A percentile compares a stretch with the other conserved stretches of the same genome.
These are phyloP conservation scores for Tetranychus piercei DNA, from an alignment of 2,888 invertebrate genomes.

Conservation along the genomic window DNA sequence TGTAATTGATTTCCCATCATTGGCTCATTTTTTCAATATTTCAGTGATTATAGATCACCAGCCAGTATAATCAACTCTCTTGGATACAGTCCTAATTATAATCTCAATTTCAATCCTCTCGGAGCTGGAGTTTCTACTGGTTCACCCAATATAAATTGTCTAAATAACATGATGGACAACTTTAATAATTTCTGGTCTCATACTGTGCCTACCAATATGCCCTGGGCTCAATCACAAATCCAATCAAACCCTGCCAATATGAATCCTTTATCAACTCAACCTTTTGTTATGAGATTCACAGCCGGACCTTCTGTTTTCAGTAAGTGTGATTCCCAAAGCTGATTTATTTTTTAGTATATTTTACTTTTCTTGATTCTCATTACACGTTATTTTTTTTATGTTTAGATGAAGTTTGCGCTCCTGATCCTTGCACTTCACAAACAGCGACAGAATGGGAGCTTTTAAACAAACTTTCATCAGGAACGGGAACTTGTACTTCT, in stretches of 20 bases:
- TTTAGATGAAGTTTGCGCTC: conserved; percentile 9
- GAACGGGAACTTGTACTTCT: background rate
- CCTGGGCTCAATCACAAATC: conserved; percentile 12
- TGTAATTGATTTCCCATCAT: background rate
- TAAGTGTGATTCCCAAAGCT: background rate
- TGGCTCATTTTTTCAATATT: background rate
- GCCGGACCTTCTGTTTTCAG: background rate
- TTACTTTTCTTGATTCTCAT: background rate
- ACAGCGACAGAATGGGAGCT: conserved; percentile 26
- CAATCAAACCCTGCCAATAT: background rate
- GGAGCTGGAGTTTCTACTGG: background rate
- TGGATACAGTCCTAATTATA: background rate
- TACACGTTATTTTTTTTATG: background rate
- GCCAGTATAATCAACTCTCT: background rate
- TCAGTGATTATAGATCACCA: background rate
- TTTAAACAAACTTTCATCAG: conserved; percentile 17
- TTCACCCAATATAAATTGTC: background rate
- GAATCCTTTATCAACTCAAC: background rate
- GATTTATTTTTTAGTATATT: background rate
- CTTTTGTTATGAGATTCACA: conserved; percentile 13
- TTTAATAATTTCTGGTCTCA: conserved; percentile 17
- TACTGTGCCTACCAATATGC: conserved; percentile 17
- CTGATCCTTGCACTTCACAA: conserved; percentile 26
- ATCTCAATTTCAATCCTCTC: background rate
- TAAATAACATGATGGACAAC: background rate